Evolutionary conservation across 1,140 invertebrate species (phyloP), one percentile per base, ranked within the genome.

Genomic region (Cepaea nemoralis): DNA sequence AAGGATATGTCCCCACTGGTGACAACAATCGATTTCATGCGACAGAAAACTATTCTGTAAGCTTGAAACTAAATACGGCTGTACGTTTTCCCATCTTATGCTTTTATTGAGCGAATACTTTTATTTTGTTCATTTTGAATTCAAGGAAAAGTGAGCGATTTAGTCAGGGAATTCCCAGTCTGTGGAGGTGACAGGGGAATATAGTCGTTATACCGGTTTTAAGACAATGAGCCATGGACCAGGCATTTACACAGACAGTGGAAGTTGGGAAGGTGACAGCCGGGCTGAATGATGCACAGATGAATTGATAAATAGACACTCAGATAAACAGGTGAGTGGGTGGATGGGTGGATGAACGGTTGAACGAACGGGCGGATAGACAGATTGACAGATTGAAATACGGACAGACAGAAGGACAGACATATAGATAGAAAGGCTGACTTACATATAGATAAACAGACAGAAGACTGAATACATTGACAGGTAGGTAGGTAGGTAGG

Each of bases 401-500:
- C 12, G 24, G 69, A 70, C 12, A 70, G 37, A 70, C 24, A 70
- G 69, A 70, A 5, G 40, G 69, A 70, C 12, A 70, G 69, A 70
- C 12, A 70, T 35, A 40, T 33, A 69, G 66, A 69, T 33, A 69
- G 66, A 69, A 12, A 69, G 66, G 35, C 16, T 33, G 66, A 69
- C 16, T 33, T n/a, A 69, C 16, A 69, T n/a, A 69, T 33, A 69
- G 66, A 69, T 69, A 69, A 31, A 69, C 16, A 69, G 66, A 69
- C 19, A 33, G 37, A 70, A 6, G 70, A 42, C 69, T 42, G 70
- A 39, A 79, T 12, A 69, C 40, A 79, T n/a, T 35, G 8, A 55
- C 2, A 55, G 8, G n/a, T 8, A 55, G 8, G n/a, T 8, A 55
- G 8, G n/a, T 14, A 55, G 50, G n/a, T 8, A 55, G 50, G n/a